Evolutionary conservation across 23 tunicate species (phyloP).

Genomic region (Halocynthia aurantium): DNA sequence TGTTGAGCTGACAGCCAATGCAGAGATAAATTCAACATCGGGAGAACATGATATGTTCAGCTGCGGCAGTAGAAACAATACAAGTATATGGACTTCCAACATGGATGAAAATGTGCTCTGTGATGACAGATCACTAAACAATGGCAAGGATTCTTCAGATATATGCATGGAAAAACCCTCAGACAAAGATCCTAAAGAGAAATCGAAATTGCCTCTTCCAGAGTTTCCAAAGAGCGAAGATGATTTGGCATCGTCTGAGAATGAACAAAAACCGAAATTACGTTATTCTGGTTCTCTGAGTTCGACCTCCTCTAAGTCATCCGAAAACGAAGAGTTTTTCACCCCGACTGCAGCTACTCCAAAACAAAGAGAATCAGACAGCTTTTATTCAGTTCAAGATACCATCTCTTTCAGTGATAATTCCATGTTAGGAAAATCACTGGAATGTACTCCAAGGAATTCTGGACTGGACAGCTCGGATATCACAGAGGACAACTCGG

Average conservation of each 20-base stretch:
- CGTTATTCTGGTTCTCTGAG: neutral
- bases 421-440: too few species aligned
- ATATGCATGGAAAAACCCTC: neutral
- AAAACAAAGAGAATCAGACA: slow-evolving; percentile 6
- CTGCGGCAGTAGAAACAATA: too few species aligned
- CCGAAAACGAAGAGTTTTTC: slow-evolving; percentile 29
- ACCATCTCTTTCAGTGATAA: too few species aligned
- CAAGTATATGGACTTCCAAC: too few species aligned
- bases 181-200: slow-evolving; percentile 9
- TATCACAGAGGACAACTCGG: neutral
- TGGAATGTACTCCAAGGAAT: too few species aligned
- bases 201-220: neutral
- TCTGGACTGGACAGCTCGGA: slow-evolving; percentile 33
- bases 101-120: too few species aligned
- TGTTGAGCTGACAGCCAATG: too few species aligned
- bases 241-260: neutral
- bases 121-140: too few species aligned
- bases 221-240: neutral
- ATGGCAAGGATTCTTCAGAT: too few species aligned
- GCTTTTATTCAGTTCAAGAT: slow-evolving; percentile 6
- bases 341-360: slow-evolving; percentile 38
- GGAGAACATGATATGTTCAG: too few species aligned
- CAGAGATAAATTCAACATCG: too few species aligned
- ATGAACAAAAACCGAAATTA: neutral
- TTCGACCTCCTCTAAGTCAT: neutral